A percentile compares a stretch with the other conserved stretches of the same genome.
Conservation (phyloP, 2,888 invertebrate genomes). For the Esperia sulphurella region DNA sequence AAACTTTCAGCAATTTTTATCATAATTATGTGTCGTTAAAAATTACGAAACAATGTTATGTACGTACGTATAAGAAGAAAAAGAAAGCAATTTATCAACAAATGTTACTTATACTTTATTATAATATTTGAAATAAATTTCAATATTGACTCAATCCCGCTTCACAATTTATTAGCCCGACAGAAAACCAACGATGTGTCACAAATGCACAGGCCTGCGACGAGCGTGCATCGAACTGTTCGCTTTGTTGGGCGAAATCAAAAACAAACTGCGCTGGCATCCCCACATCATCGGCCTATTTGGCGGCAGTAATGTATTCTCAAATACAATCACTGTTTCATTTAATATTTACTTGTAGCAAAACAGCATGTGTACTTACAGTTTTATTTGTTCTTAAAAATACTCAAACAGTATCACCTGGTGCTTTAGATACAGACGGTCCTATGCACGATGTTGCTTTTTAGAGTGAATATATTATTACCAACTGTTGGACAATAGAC, state of each 20-base stretch:
- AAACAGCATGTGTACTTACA: background rate
- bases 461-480: no score
- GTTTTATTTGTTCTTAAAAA: no score
- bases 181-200: slow-evolving; percentile 44
- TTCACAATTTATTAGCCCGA: slow-evolving; percentile 33
- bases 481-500: background rate
- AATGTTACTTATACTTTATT: no score
- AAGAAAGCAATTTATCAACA: background rate
- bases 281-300: slow-evolving; percentile 13
- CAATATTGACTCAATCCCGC: slow-evolving; percentile 5
- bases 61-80: background rate
- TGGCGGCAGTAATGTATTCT: slow-evolving; percentile 3
- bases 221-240: slow-evolving; percentile 37
- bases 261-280: slow-evolving; percentile 41
- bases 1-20: no score
- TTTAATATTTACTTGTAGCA: background rate
- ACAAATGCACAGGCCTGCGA: slow-evolving; percentile 44
- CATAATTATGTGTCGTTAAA: no score
- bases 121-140: slow-evolving; percentile 1
- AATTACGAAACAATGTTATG: background rate
- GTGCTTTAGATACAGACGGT: background rate
- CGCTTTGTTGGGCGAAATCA: slow-evolving; percentile 61
- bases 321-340: background rate
- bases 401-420: no score
- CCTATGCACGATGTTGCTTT: no score